Conservation (phyloP, 2,888 invertebrate genomes). For the Zootermopsis nevadensis region DNA sequence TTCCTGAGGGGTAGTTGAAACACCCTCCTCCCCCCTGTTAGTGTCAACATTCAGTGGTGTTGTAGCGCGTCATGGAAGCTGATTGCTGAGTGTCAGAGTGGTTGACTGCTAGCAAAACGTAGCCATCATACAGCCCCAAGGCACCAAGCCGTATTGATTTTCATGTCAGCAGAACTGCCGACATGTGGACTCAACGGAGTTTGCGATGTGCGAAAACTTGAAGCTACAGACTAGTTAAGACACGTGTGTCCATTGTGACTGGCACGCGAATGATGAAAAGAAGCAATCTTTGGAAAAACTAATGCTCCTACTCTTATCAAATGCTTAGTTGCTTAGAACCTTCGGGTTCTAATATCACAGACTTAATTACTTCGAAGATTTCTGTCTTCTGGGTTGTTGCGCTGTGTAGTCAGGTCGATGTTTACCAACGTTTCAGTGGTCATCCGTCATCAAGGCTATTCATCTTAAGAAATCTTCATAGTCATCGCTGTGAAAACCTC, state of each 20-base stretch:
- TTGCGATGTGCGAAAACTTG: slow-evolving; percentile 7
- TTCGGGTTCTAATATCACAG: too few relatives aligned
- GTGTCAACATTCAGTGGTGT: slow-evolving; percentile 8
- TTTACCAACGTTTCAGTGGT: too few relatives aligned
- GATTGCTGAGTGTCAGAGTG: slow-evolving; percentile 17
- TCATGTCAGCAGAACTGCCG: not conserved
- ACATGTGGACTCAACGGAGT: not conserved
- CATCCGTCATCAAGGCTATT: too few relatives aligned
- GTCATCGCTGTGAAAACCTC: too few relatives aligned
- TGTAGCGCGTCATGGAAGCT: slow-evolving; percentile 19
- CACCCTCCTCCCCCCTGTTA: not conserved
- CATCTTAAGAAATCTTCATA: too few relatives aligned
- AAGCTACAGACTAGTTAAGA: not conserved
- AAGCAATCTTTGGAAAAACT: too few relatives aligned
- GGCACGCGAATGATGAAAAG: not conserved
- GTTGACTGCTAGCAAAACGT: not conserved
- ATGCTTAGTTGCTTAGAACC: too few relatives aligned
- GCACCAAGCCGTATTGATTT: slow-evolving; percentile 21
- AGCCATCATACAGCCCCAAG: slow-evolving; percentile 2
- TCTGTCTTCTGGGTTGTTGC: too few relatives aligned
- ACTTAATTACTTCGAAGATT: too few relatives aligned
- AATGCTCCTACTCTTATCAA: too few relatives aligned
- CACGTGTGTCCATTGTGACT: not conserved
- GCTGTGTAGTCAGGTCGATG: too few relatives aligned
- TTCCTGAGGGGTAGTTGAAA: slow-evolving; percentile 26